Evolutionary conservation across 2,888 invertebrate species (phyloP).

Genomic region (Altica lythri): DNA sequence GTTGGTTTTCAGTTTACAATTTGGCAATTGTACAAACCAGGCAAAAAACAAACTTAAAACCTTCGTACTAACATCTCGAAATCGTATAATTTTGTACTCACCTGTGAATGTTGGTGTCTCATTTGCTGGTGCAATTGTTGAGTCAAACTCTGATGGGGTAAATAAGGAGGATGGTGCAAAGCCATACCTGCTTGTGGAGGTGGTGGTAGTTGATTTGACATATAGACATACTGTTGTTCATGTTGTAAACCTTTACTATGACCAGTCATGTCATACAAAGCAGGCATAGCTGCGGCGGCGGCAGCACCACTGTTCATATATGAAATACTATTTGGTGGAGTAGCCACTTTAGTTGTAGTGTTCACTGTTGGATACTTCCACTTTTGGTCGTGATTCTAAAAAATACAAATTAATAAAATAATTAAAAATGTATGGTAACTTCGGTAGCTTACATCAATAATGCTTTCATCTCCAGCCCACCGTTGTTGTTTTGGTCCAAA

Average conservation of each 20-base stretch:
- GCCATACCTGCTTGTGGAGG: slow-evolving; percentile 57
- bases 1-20: too few species aligned
- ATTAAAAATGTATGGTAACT: neutral
- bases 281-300: slow-evolving; percentile 48
- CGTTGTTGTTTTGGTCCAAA: slow-evolving; percentile 73
- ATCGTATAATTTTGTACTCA: too few species aligned
- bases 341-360: slow-evolving; percentile 59
- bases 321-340: slow-evolving; percentile 57
- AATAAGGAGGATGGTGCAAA: slow-evolving; percentile 49
- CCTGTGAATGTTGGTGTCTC: slow-evolving; percentile 43
- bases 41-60: too few species aligned
- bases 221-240: slow-evolving; percentile 65
- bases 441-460: slow-evolving; percentile 74
- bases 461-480: slow-evolving; percentile 90
- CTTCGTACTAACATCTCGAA: too few species aligned
- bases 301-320: slow-evolving; percentile 51
- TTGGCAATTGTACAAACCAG: too few species aligned
- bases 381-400: slow-evolving; percentile 79
- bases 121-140: slow-evolving; percentile 54
- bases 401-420: slow-evolving; percentile 42
- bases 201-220: slow-evolving; percentile 58
- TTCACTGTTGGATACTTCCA: slow-evolving; percentile 75
- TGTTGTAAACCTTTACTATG: slow-evolving; percentile 59
- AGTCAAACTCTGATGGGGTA: slow-evolving; percentile 44
- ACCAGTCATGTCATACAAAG: slow-evolving; percentile 63